Percentiles rank a stretch among this genome's conserved stretches.
These are phyloP conservation scores for Columba janthina DNA, from an alignment of 2,113 vertebrate species.

Conservation along the genomic window DNA sequence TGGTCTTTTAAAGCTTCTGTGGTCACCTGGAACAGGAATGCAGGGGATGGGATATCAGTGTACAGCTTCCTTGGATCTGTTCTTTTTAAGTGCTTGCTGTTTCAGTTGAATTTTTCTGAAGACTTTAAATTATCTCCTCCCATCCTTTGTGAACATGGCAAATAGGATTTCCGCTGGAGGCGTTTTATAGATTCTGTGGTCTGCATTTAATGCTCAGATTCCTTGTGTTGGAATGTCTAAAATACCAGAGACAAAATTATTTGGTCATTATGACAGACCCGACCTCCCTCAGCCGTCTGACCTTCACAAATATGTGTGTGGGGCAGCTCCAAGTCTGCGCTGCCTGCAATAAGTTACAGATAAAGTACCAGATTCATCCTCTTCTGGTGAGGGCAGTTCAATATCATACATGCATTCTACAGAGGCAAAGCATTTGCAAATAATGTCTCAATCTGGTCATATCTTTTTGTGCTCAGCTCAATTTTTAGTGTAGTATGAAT, in stretches of 20 bases:
- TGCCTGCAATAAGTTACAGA: background rate
- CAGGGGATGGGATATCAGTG: background rate
- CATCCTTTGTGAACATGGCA: background rate
- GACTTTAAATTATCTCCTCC: background rate
- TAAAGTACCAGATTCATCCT: background rate
- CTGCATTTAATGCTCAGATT: background rate
- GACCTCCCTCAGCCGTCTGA: background rate
- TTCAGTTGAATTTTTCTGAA: background rate
- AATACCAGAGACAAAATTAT: background rate
- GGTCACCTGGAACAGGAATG: background rate
- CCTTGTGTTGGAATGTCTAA: background rate
- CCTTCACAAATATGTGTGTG: background rate
- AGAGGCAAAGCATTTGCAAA: background rate
- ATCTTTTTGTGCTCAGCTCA: background rate
- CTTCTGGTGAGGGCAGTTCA: background rate
- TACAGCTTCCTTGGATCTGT: background rate
- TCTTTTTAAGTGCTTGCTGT: background rate
- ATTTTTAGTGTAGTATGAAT: background rate
- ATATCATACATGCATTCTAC: accelerated
- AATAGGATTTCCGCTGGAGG: background rate
- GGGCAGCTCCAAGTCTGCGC: background rate
- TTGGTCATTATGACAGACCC: background rate
- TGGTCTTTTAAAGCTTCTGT: background rate
- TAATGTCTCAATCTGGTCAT: background rate
- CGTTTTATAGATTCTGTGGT: background rate